Percentiles rank a stretch among this genome's conserved stretches.
Evolutionary conservation across 2,113 vertebrate species (phyloP).

Genomic region (Scolopax mira): DNA sequence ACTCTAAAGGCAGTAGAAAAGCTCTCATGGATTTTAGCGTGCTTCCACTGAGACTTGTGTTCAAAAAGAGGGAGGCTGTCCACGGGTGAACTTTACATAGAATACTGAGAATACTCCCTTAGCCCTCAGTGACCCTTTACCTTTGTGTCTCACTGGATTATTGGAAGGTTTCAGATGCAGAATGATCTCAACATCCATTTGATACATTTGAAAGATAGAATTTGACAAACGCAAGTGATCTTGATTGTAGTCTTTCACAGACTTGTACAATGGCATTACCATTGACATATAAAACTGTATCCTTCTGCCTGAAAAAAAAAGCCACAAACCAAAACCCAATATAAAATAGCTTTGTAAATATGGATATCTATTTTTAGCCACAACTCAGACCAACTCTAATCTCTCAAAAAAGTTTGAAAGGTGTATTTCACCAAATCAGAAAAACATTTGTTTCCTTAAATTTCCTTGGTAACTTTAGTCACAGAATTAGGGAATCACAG

Average conservation of each 20-base stretch:
- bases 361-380: rapidly evolving
- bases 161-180: not conserved
- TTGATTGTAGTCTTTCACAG: not conserved
- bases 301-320: not conserved
- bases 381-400: not conserved
- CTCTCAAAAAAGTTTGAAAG: not conserved
- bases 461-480: not conserved
- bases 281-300: not conserved
- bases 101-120: not conserved
- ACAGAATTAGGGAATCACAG: too few relatives aligned
- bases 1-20: not conserved
- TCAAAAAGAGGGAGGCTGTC: not conserved
- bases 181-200: not conserved
- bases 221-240: not conserved
- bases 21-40: not conserved
- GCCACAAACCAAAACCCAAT: rapidly evolving
- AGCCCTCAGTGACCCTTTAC: not conserved
- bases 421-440: not conserved
- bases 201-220: not conserved
- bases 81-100: not conserved
- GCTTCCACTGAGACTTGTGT: not conserved
- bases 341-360: not conserved
- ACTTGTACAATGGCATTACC: not conserved
- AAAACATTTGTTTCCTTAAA: not conserved
- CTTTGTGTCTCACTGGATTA: not conserved